These are phyloP conservation scores for Cinara cedri DNA, from an alignment of 2,888 invertebrate genomes.

Conservation along the genomic window DNA sequence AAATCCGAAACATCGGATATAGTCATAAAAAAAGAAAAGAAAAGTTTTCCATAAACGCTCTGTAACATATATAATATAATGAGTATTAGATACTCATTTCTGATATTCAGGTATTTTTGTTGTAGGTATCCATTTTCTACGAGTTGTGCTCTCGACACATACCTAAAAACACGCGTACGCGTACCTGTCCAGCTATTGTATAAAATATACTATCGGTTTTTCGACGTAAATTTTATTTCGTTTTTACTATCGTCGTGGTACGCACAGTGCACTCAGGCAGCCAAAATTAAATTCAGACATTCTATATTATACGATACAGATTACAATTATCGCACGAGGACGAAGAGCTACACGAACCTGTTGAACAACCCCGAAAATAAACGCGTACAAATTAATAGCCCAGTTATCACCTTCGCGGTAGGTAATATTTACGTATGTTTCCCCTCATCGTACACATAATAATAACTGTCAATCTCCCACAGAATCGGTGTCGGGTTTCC, in stretches of 20 bases:
- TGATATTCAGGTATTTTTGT: too few relatives aligned
- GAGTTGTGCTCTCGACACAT: not conserved
- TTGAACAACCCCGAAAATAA: constrained; percentile 45
- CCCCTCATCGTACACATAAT: not conserved
- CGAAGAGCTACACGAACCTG: constrained; percentile 5
- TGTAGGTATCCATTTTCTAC: not conserved
- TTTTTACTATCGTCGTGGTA: not conserved
- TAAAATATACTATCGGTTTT: not conserved
- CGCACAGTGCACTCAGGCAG: not conserved
- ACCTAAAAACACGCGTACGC: not conserved
- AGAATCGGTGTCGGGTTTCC: constrained; percentile 44
- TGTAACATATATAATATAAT: too few relatives aligned
- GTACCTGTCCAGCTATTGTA: too few relatives aligned
- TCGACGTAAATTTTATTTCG: constrained; percentile 7
- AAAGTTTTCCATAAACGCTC: too few relatives aligned
- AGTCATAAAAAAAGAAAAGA: too few relatives aligned
- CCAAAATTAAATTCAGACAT: not conserved
- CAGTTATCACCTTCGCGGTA: constrained; percentile 42
- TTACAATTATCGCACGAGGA: not conserved
- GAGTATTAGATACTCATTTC: too few relatives aligned
- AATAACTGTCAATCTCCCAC: constrained; percentile 32
- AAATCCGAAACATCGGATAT: too few relatives aligned
- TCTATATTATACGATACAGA: not conserved
- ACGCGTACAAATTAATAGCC: constrained; percentile 44
- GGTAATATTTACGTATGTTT: not conserved